These are phyloP conservation scores for Conopomorpha cramerella DNA, from an alignment of 1,140 invertebrate species.

Conservation along the genomic window DNA sequence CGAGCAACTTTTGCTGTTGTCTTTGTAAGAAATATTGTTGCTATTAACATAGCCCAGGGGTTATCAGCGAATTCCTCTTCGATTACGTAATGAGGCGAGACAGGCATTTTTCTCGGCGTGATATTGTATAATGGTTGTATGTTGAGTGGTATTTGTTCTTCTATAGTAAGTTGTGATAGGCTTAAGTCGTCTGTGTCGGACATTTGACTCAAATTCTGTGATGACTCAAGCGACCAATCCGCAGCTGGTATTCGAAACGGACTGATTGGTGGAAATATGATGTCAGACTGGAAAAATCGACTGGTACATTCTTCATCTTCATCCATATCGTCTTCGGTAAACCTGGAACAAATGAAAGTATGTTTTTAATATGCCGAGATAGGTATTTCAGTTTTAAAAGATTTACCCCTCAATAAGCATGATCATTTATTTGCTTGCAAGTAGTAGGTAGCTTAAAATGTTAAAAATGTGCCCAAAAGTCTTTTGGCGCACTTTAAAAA, in stretches of 20 bases:
- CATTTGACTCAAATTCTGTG: slow-evolving; percentile 22
- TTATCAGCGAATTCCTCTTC: slow-evolving; percentile 59
- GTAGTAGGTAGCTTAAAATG: no score
- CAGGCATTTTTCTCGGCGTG: slow-evolving; percentile 40
- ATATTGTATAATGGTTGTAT: slow-evolving; percentile 43
- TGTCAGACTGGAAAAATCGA: slow-evolving; percentile 22
- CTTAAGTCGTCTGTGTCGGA: slow-evolving; percentile 28
- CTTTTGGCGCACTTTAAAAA: no score
- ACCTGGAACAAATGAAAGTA: no score
- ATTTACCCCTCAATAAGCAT: no score
- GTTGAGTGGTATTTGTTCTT: slow-evolving; percentile 29
- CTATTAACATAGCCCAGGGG: slow-evolving; percentile 61
- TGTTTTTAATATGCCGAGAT: no score
- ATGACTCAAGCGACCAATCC: slow-evolving; percentile 12
- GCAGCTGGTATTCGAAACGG: slow-evolving; percentile 8
- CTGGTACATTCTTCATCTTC: slow-evolving; percentile 20
- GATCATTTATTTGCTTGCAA: no score
- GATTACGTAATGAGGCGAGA: slow-evolving; percentile 58
- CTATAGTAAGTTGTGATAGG: slow-evolving; percentile 35
- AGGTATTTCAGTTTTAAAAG: no score
- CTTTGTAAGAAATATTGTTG: slow-evolving; percentile 62
- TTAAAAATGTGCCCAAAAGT: no score
- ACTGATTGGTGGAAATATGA: slow-evolving; percentile 8
- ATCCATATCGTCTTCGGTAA: slow-evolving; percentile 16
- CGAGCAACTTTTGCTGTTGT: slow-evolving; percentile 51